Evolutionary conservation across 2,888 invertebrate species (phyloP), one percentile per base, ranked within the genome.

Genomic region (Lysandra coridon): DNA sequence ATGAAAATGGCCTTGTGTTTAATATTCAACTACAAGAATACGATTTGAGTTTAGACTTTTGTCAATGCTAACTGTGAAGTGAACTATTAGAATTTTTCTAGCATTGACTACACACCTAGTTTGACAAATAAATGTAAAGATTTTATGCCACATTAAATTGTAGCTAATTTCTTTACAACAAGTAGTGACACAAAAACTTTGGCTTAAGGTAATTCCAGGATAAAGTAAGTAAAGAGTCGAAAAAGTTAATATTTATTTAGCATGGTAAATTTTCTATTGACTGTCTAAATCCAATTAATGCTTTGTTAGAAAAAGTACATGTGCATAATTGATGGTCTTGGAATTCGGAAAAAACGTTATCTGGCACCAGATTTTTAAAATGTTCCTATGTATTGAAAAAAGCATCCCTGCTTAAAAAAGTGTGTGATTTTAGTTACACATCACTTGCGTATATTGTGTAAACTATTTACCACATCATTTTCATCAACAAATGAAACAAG

Each of bases 291-390:
- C 62, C 62, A 64, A 23, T 23, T 23, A 23, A 69, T 37, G 69
- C 33, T 33, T 69, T 69, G 69, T 69, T 69, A 37, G 69, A 33
- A 69, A 78, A 78, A 78, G 60, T 78, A 78, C 40, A 69, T 78
- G 53, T 44, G 53, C 78, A 78, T 33, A 73, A 78, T 78, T 60
- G 60, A 74, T 23, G 17, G 12, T 64, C 33, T 69, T 69, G 69
- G 33, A 69, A 37, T 69, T 69, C 12, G 2, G 69, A 5, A 37
- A 37, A 69, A 69, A 69, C 5, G 33, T 64, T 12, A 64, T 69
- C 33, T 69, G 69, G 33, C 30, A 33, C 33, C 69, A 69, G 69
- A 69, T 37, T 69, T 69, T 69, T 33, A 69, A 64, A 12, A 69
- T 37, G 33, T 33, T 69, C 69, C 69, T 69, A 69, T 33, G 33